Evolutionary conservation across 2,797 vertebrate genomes (phyloP), one percentile per base, ranked within the genome.

Genomic region (Zalophus californianus): DNA sequence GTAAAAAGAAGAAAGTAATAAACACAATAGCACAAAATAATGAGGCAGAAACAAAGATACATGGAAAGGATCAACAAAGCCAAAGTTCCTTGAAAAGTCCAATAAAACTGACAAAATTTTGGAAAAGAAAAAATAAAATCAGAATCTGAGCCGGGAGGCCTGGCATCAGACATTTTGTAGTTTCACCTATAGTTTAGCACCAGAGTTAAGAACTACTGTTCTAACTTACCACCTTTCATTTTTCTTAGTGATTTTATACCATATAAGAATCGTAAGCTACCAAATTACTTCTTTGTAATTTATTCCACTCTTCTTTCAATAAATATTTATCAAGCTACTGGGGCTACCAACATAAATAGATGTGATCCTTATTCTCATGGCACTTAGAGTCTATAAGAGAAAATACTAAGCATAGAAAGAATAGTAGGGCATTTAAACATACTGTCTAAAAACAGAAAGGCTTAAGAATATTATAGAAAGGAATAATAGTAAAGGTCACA

Each of bases 71-170:
- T 18, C 50, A 48, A 80, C 23, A 87, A 60, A 80, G 52, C 13
- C 32, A 38, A 79, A 50, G 32, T 60, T 58, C 12, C 52, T 50
- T 50, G 52, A 60, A 73, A 83, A 91, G 54, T 60, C 62, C n/a
- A 32, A 38, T 25, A 80, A 80, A 60, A 70, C 7, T 50, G 41
- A 12, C n/a, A 62, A 93, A 70, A 80, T 48, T 80, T 48, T 25
- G 27, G 52, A 80, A 72, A 50, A 87, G 62, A 27, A 35, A 87
- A 80, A 87, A 87, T 70, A 79, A 93, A 86, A 86, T 87, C 82
- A 66, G 58, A 86, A 44, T 54, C 58, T 92, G 91, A 48, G 72
- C 29, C 25, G 2, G 27, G 60, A 92, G 27, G 82, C 20, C 27
- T 92, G 48, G 27, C 2, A 15, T 27, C 52, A 35, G 66, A 52